Conservation (phyloP, 2,797 vertebrate genomes). For the Anisognathus igniventris region DNA sequence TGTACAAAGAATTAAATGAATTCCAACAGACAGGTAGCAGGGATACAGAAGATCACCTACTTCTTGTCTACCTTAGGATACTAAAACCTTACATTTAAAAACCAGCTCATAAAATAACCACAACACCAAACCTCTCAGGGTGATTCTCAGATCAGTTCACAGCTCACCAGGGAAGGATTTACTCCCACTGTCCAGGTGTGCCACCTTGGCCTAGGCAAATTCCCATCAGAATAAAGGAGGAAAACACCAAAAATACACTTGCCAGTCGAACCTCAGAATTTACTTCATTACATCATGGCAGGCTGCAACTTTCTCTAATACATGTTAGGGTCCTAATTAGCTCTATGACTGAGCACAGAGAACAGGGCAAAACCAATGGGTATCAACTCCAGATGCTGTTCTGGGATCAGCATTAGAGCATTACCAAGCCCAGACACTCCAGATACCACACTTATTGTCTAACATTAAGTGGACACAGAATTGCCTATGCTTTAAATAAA, state of each 20-base stretch:
- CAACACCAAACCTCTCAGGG: neutral
- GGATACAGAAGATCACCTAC: neutral
- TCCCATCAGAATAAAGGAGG: neutral
- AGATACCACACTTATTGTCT: neutral
- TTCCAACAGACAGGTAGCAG: neutral
- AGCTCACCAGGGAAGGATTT: neutral
- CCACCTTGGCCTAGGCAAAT: neutral
- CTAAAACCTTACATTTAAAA: neutral
- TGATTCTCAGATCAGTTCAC: neutral
- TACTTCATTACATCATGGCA: neutral
- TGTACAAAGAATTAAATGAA: neutral
- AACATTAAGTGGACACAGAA: neutral
- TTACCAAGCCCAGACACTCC: neutral
- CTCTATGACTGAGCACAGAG: neutral
- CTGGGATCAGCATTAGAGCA: neutral
- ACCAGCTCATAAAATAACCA: neutral
- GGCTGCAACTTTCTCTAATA: neutral
- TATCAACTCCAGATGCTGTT: neutral
- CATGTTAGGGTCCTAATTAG: neutral
- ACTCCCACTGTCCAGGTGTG: neutral
- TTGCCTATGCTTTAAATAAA: neutral
- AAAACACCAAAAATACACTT: neutral
- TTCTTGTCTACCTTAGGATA: neutral
- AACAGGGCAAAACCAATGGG: neutral
- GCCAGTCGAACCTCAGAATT: neutral